Evolutionary conservation across 2,797 vertebrate genomes (phyloP), one percentile per base, ranked within the genome.

Genomic region (Mallotus villosus): DNA sequence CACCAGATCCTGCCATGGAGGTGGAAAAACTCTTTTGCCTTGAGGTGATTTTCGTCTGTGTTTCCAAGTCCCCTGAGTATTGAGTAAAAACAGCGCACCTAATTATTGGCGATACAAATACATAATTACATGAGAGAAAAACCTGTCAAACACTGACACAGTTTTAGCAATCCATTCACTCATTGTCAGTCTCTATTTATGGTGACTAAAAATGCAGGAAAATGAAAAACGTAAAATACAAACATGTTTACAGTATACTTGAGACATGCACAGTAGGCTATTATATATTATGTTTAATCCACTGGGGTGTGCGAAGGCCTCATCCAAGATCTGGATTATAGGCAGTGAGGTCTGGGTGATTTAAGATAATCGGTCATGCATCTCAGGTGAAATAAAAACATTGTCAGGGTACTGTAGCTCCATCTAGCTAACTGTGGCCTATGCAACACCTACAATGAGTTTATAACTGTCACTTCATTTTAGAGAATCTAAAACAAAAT

Each of bases 1-100:
- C 79, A 86, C 86, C 83, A 86, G 58, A 85, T 86, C 22, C 83
- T 77, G 73, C 83, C 84, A 67, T 85, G 80, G 11, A 84, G 83
- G 68, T 82, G 84, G 76, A 81, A 83, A 51, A 84, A 83, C 66
- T 85, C 80, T 77, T 83, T 74, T 46, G 24, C 72, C 62, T 75
- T 74, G 32, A 73, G 59, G 16, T 61, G 63, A 55, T 19, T 79
- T 71, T 77, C 75, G 70, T 78, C 76, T 51, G 67, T 58, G 72
- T 68, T 67, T 41, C 55, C 67, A 71, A 66, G 71, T 61, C 64
- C 68, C 63, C 86, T 85, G 78, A 63, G 67, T 64, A 74, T 67
- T 69, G 64, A 46, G 64, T 60, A 69, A 76, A 79, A 74, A 79
- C 58, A 74, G 73, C 70, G 32, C 41, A 41, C 46, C 59, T 4